Conservation (phyloP, 2,113 vertebrate genomes). For the Cryptomyrus ogoouensis region DNA sequence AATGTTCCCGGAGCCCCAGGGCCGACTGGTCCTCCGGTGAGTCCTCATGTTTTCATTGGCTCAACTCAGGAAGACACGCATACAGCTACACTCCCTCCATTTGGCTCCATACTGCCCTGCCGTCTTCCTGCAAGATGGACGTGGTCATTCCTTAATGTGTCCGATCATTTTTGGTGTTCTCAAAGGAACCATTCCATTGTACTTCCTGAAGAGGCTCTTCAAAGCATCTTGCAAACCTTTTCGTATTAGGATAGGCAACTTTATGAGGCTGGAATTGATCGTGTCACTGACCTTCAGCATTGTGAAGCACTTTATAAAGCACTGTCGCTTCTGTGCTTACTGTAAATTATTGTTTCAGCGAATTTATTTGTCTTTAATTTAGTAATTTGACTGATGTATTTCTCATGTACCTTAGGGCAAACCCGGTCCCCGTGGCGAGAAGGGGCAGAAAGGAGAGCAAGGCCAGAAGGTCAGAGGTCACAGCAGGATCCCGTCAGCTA, state of each 20-base stretch:
- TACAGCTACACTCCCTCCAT: not conserved
- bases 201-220: not conserved
- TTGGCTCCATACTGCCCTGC: not conserved
- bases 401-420: slow-evolving; percentile 62
- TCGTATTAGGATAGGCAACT: not conserved
- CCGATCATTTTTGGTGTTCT: not conserved
- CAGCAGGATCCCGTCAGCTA: too few species aligned
- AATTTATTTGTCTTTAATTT: not conserved
- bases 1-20: slow-evolving; percentile 67
- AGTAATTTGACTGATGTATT: not conserved
- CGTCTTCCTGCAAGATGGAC: not conserved
- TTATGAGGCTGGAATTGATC: not conserved
- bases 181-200: not conserved
- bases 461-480: slow-evolving; percentile 75
- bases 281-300: not conserved
- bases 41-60: slow-evolving; percentile 34
- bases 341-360: not conserved
- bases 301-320: not conserved
- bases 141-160: not conserved
- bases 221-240: not conserved
- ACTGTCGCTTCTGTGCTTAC: not conserved
- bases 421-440: slow-evolving; percentile 74
- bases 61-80: not conserved
- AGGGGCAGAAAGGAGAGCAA: slow-evolving; percentile 74
- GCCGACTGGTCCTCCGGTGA: slow-evolving; percentile 69